phyloP scores from a whole-genome alignment of 2,113 vertebrate genomes.

The Elgaria multicarinata region DNA sequence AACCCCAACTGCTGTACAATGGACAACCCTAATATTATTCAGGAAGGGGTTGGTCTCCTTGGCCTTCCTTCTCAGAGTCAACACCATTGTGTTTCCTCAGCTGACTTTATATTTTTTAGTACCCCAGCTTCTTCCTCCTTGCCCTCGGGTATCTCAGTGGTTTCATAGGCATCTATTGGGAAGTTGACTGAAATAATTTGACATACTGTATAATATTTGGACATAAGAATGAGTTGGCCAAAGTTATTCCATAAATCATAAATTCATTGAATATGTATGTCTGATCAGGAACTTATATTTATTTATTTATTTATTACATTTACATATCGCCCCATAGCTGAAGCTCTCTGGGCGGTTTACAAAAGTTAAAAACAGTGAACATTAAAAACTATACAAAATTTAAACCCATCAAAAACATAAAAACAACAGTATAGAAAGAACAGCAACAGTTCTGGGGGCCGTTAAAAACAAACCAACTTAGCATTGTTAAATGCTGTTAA shows the following conservation, averaged over 20 bases:
- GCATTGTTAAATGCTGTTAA: too few species aligned
- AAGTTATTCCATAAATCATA: not conserved
- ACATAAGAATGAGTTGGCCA: not conserved
- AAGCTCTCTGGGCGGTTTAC: too few species aligned
- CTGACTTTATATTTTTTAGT: not conserved
- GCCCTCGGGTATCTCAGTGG: not conserved
- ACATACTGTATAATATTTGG: not conserved
- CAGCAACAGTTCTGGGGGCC: too few species aligned
- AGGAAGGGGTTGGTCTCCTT: not conserved
- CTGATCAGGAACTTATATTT: not conserved
- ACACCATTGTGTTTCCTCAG: not conserved
- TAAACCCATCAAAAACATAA: too few species aligned
- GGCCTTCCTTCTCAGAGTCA: not conserved
- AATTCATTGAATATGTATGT: too few species aligned
- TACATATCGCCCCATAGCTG: too few species aligned
- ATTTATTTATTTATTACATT: too few species aligned
- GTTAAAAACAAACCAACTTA: too few species aligned
- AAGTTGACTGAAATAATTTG: not conserved
- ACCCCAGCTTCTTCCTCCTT: not conserved
- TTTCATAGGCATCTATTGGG: not conserved
- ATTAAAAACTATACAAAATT: too few species aligned
- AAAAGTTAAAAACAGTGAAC: too few species aligned
- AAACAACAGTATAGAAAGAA: too few species aligned
- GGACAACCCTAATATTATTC: not conserved
- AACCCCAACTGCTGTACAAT: not conserved